These are phyloP conservation scores for Dermatemys mawii DNA, from an alignment of 2,113 vertebrate genomes.

Conservation along the genomic window DNA sequence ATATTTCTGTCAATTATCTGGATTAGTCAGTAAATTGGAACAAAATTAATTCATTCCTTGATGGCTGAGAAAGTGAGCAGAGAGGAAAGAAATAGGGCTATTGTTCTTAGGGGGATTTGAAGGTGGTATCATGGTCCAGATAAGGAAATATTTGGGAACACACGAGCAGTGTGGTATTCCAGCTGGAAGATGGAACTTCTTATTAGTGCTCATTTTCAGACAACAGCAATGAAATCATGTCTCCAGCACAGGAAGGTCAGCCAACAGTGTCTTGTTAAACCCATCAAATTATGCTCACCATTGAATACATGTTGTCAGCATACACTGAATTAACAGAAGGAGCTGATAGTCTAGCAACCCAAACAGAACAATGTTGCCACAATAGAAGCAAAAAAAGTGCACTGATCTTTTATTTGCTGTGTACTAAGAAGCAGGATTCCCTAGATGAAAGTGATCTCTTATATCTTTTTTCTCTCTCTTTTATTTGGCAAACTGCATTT, in stretches of 20 bases:
- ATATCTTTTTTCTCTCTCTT: conserved; percentile 27
- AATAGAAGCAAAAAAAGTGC: conserved; percentile 50
- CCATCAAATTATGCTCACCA: conserved; percentile 57
- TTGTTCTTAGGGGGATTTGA: conserved; percentile 55
- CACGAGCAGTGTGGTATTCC: conserved; percentile 35
- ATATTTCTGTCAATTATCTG: neutral
- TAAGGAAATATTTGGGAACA: conserved; percentile 53
- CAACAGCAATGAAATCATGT: conserved; percentile 76
- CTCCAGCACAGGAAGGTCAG: conserved; percentile 58
- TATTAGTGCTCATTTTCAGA: conserved; percentile 65
- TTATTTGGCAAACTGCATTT: conserved; percentile 37
- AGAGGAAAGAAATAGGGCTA: neutral
- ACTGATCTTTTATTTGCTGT: conserved; percentile 52
- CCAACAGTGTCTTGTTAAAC: conserved; percentile 67
- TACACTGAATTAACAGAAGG: conserved; percentile 9
- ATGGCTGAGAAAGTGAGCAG: neutral
- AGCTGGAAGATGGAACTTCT: conserved; percentile 62
- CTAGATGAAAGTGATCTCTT: conserved; percentile 15
- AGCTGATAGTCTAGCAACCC: conserved; percentile 50
- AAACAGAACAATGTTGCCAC: conserved; percentile 32
- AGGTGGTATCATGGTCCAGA: conserved; percentile 21
- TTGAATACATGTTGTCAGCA: conserved; percentile 27
- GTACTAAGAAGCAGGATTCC: conserved; percentile 33
- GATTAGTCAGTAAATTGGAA: neutral
- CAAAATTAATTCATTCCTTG: conserved; percentile 6